Conservation (phyloP, 2,797 vertebrate genomes). For the Steatocranus sp. region DNA sequence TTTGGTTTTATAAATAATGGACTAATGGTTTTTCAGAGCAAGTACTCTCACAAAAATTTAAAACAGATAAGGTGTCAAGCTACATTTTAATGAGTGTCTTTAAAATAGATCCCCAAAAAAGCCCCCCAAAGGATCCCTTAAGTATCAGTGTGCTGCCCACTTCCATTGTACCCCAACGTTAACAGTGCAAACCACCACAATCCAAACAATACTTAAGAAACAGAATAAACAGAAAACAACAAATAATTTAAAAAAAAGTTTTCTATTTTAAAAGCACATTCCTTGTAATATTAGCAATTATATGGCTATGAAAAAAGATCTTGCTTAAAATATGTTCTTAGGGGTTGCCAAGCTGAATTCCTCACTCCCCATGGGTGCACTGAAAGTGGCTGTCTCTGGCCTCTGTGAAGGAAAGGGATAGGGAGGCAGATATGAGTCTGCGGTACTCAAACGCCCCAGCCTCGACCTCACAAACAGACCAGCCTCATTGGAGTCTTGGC, state of each 20-base stretch:
- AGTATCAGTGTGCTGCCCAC: conserved; percentile 21
- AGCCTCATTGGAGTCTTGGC: conserved; percentile 63
- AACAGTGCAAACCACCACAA: conserved; percentile 35
- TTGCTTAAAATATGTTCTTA: conserved; percentile 70
- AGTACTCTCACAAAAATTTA: conserved; percentile 6
- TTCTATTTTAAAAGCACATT: conserved; percentile 76
- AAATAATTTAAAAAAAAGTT: background rate
- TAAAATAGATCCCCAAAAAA: conserved; percentile 18
- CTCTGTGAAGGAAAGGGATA: conserved; percentile 68
- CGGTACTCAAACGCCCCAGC: conserved; percentile 74
- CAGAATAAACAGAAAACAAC: conserved; percentile 16
- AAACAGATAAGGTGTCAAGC: conserved; percentile 9
- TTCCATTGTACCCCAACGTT: background rate
- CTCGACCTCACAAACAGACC: conserved; percentile 62
- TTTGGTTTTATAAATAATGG: conserved; percentile 2
- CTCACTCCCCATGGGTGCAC: conserved; percentile 75
- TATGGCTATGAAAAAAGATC: conserved; percentile 67
- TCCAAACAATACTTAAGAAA: conserved; percentile 52
- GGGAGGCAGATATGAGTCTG: conserved; percentile 74
- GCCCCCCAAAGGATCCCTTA: conserved; percentile 19
- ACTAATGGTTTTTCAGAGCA: conserved; percentile 20
- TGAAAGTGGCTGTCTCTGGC: conserved; percentile 81
- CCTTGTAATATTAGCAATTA: conserved; percentile 71
- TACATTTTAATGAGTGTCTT: conserved; percentile 27
- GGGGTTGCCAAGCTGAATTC: conserved; percentile 74